Evolutionary conservation across 2,797 vertebrate species (phyloP).

Genomic region (Acanthis flammea): DNA sequence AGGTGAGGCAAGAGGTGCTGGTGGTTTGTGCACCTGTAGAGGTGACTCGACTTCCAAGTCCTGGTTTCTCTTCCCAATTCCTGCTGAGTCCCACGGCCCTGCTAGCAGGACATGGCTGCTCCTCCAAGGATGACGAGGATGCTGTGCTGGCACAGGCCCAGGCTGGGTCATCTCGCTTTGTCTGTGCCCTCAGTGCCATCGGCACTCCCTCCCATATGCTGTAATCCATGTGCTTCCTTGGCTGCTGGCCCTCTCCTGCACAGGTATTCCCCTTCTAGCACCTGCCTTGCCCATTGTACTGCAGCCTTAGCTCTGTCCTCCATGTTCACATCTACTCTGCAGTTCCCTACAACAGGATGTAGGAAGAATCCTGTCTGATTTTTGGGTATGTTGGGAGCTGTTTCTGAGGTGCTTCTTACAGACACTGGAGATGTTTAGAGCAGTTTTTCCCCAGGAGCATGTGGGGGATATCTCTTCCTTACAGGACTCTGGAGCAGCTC

Average conservation of each 20-base stretch:
- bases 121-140: not conserved
- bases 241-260: not conserved
- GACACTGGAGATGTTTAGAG: not conserved
- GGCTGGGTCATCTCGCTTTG: fast-evolving
- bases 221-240: not conserved
- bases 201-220: not conserved
- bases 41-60: not conserved
- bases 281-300: not conserved
- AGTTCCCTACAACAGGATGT: not conserved
- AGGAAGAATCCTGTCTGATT: not conserved
- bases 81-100: not conserved
- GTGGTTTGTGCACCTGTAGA: not conserved
- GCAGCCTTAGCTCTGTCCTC: fast-evolving
- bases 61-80: not conserved
- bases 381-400: not conserved
- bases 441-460: fast-evolving
- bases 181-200: not conserved
- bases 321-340: fast-evolving
- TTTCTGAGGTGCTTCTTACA: not conserved
- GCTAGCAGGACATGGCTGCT: not conserved
- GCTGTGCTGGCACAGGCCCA: not conserved
- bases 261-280: not conserved
- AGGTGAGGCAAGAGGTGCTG: not conserved
- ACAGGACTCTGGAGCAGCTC: not conserved
- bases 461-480: not conserved